A percentile compares a stretch with the other conserved stretches of the same genome.
Conservation (phyloP, 2,888 invertebrate species). For the Portevinia maculata region DNA sequence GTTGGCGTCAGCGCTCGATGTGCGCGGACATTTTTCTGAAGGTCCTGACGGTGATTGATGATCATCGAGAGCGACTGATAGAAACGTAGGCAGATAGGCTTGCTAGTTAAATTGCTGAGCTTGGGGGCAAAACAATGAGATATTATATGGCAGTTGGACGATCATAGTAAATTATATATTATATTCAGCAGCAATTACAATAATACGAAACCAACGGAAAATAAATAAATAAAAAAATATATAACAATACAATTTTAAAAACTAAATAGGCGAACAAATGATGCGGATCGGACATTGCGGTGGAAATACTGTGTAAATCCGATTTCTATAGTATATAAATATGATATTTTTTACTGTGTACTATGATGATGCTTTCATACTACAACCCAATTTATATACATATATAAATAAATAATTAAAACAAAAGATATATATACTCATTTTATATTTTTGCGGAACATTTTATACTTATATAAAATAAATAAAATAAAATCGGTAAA, state of each 20-base stretch:
- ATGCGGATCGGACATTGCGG: constrained; percentile 27
- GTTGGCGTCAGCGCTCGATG: constrained; percentile 92
- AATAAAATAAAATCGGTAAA: constrained; percentile 60
- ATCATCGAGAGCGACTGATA: constrained; percentile 76
- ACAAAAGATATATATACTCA: constrained; percentile 77
- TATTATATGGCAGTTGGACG: constrained; percentile 60
- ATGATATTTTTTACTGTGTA: constrained; percentile 75
- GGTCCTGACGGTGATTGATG: constrained; percentile 83
- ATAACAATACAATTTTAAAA: constrained; percentile 47
- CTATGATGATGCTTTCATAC: constrained; percentile 73
- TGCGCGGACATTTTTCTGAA: constrained; percentile 84
- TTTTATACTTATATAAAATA: constrained; percentile 76
- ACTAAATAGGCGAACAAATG: constrained; percentile 29
- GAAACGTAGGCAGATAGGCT: constrained; percentile 75
- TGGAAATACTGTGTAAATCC: constrained; percentile 71
- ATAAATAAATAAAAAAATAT: not conserved
- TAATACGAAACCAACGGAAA: constrained; percentile 60
- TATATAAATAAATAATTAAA: constrained; percentile 59
- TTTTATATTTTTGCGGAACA: constrained; percentile 82
- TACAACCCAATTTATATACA: constrained; percentile 64
- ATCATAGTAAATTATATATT: constrained; percentile 67
- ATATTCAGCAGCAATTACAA: constrained; percentile 60
- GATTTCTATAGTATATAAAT: constrained; percentile 74
- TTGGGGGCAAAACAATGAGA: constrained; percentile 20
- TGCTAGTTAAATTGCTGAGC: constrained; percentile 70